Evolutionary conservation across 2,113 vertebrate species (phyloP), one percentile per base, ranked within the genome.

Genomic region (Colinus virginianus): DNA sequence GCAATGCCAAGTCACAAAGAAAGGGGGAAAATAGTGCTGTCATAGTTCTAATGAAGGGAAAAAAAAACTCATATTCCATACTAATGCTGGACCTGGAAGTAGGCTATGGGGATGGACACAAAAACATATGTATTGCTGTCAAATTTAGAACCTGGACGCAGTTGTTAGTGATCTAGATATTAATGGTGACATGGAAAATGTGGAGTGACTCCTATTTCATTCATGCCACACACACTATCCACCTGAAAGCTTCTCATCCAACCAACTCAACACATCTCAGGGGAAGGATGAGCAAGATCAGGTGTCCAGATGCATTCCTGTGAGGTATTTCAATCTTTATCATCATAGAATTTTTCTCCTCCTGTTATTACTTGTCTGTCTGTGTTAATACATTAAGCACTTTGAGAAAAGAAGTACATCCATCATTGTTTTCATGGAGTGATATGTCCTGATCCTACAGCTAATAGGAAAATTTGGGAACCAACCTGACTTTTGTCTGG

Each of bases 211-310:
- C 53, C 46, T 87, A 63, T 79, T 79, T 91, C 61, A 86, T 55
- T 48, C 0, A 0, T 63, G 22, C 51, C 61, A 84, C 59, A 42
- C 51, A 30, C 5, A 59, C 45, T 28, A 16, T 34, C 80, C 69
- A 86, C 69, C 69, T 59, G 72, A 96, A 79, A 88, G 66, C 36
- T 28, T 42, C 64, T 86, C 68, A 84, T 78, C 49, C 77, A 81
- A 63, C 11, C 23, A 80, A 10, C 55, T 34, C 0, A 1, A 85
- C 64, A 43, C 34, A 30, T 80, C 88, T 83, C 68, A 55, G 22
- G 59, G 68, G 61, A 86, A 88, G 42, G 46, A 75, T 67, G 80
- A 90, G 61, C 77, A 93, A 91, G 90, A 94, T 90, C 72, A 86
- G 46, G 77, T 94, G 93, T 63, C 90, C 80, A 83, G 82, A 84